Evolutionary conservation across 2,888 invertebrate species (phyloP), one percentile per base, ranked within the genome.

Genomic region (Sympetrum striolatum): DNA sequence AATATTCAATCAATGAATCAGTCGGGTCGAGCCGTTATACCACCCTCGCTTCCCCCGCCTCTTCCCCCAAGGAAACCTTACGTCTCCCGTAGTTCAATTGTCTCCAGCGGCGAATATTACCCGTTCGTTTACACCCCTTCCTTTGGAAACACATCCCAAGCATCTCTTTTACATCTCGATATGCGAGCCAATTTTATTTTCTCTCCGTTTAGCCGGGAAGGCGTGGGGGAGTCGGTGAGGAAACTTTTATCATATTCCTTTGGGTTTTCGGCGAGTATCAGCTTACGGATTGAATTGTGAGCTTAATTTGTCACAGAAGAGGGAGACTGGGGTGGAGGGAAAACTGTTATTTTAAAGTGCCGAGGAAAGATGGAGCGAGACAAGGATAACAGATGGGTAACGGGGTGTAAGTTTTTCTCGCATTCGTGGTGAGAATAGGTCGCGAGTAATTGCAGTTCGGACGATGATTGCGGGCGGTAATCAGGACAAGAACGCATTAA

Each of bases 1-100:
- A 60, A 37, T 86, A 86, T 86, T 86, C 86, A 86, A 86, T 86
- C 86, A 86, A 86, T 86, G 86, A 86, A 86, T 86, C 86, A 58
- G 86, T 37, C 86, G 35, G 60, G 58, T 35, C 64, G 37, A 60
- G 60, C 37, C 53, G 53, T 53, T 53, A 53, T 18, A 53, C 35
- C 15, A 8, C 86, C 86, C 60, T n/a, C n/a, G 1, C 10, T 0
- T 25, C 25, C 64, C 64, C 31, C n/a, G 14, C 31, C 1, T 3
- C 31, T 25, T 22, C 31, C 31, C 73, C 73, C 5, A 22, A 73
- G 25, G 73, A 73, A 73, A 73, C 73, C 73, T 73, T 73, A n/a
- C 73, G 25, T 25, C 25, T n/a, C 25, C 25, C 15, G 22, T 2
- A 0, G 25, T 73, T 73, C 73, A 73, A 73, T 73, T 73, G 25